Conservation (phyloP, 2,113 vertebrate species). For the Platycercus adscitus region DNA sequence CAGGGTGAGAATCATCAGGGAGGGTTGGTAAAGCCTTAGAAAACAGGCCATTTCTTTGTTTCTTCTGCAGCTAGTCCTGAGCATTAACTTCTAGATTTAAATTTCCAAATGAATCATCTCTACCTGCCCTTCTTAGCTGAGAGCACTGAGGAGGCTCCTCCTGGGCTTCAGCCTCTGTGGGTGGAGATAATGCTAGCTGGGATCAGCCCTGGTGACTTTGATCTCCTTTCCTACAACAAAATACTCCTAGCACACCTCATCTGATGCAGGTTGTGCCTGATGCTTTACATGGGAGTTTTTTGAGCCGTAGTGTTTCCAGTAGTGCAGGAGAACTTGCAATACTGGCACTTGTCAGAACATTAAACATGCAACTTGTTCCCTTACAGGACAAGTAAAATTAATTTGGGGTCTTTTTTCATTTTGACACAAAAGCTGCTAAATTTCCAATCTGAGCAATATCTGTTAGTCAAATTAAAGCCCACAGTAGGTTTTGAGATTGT, state of each 20-base stretch:
- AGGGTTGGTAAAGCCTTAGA: background rate
- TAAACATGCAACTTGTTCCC: background rate
- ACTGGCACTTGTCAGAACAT: background rate
- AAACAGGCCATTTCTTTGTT: background rate
- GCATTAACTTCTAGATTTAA: background rate
- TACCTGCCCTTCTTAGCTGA: background rate
- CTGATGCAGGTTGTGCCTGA: background rate
- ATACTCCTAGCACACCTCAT: background rate
- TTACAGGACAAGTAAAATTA: background rate
- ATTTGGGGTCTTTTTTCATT: background rate
- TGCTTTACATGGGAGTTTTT: rapidly evolving
- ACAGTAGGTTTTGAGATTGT: background rate
- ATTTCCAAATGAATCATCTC: slow-evolving; percentile 24
- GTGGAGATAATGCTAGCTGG: background rate
- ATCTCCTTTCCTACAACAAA: background rate
- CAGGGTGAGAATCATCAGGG: background rate
- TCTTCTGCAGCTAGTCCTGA: background rate
- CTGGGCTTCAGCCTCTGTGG: background rate
- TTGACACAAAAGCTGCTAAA: background rate
- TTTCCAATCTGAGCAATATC: background rate
- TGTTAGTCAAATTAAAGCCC: background rate
- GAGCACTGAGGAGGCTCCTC: background rate
- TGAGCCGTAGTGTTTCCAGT: background rate
- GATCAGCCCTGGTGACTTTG: background rate
- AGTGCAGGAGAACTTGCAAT: background rate